phyloP scores from a whole-genome alignment of 92 coral and sea anemone genomes.

The Diadumene lineata region DNA sequence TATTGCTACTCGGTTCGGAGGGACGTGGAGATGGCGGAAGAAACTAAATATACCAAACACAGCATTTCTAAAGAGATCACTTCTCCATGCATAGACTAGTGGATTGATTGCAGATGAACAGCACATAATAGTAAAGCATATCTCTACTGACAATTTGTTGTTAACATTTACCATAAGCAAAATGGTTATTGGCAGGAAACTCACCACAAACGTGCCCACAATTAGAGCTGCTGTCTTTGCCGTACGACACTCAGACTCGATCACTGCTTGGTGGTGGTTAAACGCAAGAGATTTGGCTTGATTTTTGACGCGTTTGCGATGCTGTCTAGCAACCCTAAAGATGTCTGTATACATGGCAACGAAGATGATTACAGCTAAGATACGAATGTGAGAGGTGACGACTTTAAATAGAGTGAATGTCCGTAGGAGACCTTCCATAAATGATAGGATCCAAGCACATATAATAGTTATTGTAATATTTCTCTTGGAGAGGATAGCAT shows the following conservation, averaged over 20 bases:
- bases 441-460: conserved; percentile 45
- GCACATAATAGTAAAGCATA: conserved; percentile 62
- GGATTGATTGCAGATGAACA: conserved; percentile 61
- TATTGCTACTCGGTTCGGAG: not conserved
- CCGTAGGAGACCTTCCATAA: conserved; percentile 44
- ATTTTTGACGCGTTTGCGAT: conserved; percentile 33
- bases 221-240: conserved; percentile 55
- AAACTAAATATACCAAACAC: conserved; percentile 27
- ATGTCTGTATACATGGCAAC: conserved; percentile 49
- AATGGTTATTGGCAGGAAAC: conserved; percentile 50
- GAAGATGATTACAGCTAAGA: conserved; percentile 40
- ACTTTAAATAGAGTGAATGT: conserved; percentile 33
- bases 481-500: conserved; percentile 35
- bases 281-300: conserved; percentile 50
- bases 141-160: conserved; percentile 43
- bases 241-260: conserved; percentile 33
- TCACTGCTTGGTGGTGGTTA: conserved; percentile 41
- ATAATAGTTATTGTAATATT: conserved; percentile 28
- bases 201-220: conserved; percentile 42
- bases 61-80: conserved; percentile 52
- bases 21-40: not conserved
- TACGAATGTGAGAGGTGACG: conserved; percentile 49
- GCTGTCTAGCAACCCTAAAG: conserved; percentile 52
- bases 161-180: conserved; percentile 32
- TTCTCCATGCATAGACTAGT: conserved; percentile 67